These are phyloP conservation scores for Polydrusus tereticollis DNA, from an alignment of 2,888 invertebrate species.

Conservation along the genomic window DNA sequence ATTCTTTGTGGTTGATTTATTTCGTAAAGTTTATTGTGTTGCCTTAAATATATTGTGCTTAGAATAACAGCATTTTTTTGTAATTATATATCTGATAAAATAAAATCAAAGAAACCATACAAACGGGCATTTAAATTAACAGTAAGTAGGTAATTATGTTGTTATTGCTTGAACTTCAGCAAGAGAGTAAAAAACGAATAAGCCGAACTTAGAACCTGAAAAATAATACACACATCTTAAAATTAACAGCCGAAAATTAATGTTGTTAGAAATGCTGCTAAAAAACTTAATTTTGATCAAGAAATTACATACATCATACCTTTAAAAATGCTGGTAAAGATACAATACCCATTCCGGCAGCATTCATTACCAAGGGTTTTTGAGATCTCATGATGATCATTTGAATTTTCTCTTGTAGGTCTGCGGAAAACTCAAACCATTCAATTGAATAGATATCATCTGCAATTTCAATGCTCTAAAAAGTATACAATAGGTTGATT, in stretches of 20 bases:
- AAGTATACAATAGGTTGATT: neutral
- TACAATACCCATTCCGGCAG: constrained; percentile 55
- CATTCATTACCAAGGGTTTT: constrained; percentile 55
- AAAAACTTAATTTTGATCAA: too few species aligned
- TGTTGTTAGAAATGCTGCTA: neutral
- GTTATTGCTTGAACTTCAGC: constrained; percentile 47
- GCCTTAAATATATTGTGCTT: too few species aligned
- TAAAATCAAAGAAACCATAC: too few species aligned
- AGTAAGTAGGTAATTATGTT: too few species aligned
- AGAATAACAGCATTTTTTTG: too few species aligned
- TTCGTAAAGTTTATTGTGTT: too few species aligned
- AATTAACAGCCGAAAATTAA: neutral
- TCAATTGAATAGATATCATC: constrained; percentile 45
- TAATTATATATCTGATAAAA: too few species aligned
- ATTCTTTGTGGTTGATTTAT: too few species aligned
- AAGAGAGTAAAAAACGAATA: constrained; percentile 54
- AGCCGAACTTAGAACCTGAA: constrained; percentile 52
- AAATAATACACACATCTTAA: neutral
- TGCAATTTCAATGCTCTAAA: constrained; percentile 41
- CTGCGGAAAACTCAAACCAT: constrained; percentile 39
- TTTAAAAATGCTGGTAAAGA: constrained; percentile 54
- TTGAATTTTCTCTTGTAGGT: constrained; percentile 51
- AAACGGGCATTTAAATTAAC: too few species aligned
- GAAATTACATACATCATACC: constrained; percentile 27
- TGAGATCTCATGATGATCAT: constrained; percentile 57